phyloP scores from a whole-genome alignment of 1,140 invertebrate species.

The Lepeophtheirus salmonis region DNA sequence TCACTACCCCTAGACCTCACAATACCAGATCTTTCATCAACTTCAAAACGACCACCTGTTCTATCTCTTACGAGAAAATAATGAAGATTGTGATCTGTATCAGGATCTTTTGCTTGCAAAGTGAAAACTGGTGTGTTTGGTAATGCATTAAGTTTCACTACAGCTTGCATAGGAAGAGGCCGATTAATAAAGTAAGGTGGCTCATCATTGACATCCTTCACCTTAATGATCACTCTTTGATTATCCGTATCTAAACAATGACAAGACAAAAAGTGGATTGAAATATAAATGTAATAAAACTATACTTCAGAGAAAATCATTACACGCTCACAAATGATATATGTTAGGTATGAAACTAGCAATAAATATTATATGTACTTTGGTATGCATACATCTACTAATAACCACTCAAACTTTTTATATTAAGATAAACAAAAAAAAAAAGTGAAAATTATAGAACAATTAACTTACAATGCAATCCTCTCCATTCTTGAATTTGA shows the following conservation, averaged over 20 bases:
- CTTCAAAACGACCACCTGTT: constrained; percentile 60
- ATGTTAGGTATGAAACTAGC: too few species aligned
- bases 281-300: neutral
- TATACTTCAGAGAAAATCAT: neutral
- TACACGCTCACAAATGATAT: too few species aligned
- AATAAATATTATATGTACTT: too few species aligned
- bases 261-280: constrained; percentile 22
- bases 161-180: constrained; percentile 83
- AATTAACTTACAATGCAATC: neutral
- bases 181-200: constrained; percentile 83
- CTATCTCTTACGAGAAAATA: constrained; percentile 82
- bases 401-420: too few species aligned
- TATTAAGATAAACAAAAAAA: too few species aligned
- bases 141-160: constrained; percentile 78
- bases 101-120: constrained; percentile 77
- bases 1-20: constrained; percentile 75
- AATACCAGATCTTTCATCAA: constrained; percentile 75
- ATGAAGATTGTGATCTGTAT: constrained; percentile 83
- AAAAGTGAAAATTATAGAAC: neutral
- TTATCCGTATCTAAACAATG: constrained; percentile 70
- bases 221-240: constrained; percentile 79
- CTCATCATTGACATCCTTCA: constrained; percentile 89
- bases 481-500: neutral
- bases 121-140: constrained; percentile 89
- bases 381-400: too few species aligned